These are phyloP conservation scores for Drosophila longiperda DNA, from an alignment of 2,888 invertebrate genomes.

Conservation along the genomic window DNA sequence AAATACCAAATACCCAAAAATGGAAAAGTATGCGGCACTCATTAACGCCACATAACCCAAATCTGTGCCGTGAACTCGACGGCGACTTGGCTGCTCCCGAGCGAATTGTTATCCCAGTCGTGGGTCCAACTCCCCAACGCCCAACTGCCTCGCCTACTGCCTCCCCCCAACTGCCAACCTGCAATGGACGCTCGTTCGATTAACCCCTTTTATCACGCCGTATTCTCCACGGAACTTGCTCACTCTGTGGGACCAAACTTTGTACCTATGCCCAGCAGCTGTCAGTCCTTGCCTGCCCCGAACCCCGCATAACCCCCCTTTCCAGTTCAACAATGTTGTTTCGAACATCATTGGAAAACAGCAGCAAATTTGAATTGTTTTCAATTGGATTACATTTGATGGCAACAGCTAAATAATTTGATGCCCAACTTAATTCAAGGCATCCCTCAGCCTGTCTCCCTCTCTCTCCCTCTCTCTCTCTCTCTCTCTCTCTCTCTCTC, in stretches of 20 bases:
- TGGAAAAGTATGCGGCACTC: conserved; percentile 32
- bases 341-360: conserved; percentile 43
- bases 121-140: conserved; percentile 19
- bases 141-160: not conserved
- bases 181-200: conserved; percentile 58
- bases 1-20: not conserved
- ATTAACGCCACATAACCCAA: conserved; percentile 48
- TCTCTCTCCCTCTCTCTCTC: not conserved
- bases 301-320: not conserved
- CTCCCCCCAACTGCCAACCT: not conserved
- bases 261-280: conserved; percentile 51
- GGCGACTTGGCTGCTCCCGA: conserved; percentile 45
- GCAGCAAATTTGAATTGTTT: conserved; percentile 66
- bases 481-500: not conserved
- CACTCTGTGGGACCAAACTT: conserved; percentile 18
- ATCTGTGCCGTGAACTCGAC: conserved; percentile 38
- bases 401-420: conserved; percentile 52
- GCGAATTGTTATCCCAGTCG: conserved; percentile 44
- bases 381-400: conserved; percentile 72
- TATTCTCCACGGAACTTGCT: conserved; percentile 63
- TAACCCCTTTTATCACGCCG: conserved; percentile 78
- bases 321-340: conserved; percentile 28
- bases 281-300: conserved; percentile 40
- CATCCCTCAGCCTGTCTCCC: not conserved
- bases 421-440: conserved; percentile 26